Evolutionary conservation across 2,888 invertebrate species (phyloP), one percentile per base, ranked within the genome.

Genomic region (Allolobophora icterica): DNA sequence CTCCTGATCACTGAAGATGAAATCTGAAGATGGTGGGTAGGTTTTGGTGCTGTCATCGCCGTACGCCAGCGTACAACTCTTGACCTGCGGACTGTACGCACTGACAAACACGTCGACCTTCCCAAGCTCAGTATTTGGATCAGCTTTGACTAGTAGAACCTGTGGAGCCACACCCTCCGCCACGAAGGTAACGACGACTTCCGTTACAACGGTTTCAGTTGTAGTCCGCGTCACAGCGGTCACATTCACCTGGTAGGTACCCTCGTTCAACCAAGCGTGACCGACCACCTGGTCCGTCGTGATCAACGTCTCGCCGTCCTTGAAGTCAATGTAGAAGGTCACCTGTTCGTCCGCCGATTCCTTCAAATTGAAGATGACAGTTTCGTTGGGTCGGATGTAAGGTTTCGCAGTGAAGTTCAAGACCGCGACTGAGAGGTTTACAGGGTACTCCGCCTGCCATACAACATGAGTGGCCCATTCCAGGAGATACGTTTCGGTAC

Each of bases 331-430:
- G 35, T 71, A 91, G 90, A 93, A 94, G n/a, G 92, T 92, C 40
- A 93, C 93, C 19, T 92, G 90, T 1, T 93, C 92, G 19, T 91
- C 90, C 42, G 94, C 91, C 84, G 93, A 92, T 17, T 93, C 92
- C 8, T 91, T 92, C 15, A 94, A 92, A 15, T 91, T 58, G 24
- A 94, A 93, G 15, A 91, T 42, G 0, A 95, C 93, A 17, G 94
- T 93, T 91, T 95, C 95, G 8, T 92, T 91, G 1, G 95, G 94
- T 91, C 94, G 93, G 17, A 94, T 93, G 92, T 95, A 95, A 21
- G 91, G 87, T 83, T 93, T 93, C 11, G 35, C n/a, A 38, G 92
- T 92, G 24, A 92, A 91, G 24, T 40, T 90, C 11, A 33, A 38
- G 24, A 92, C 45, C 30, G 84, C 52, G 21, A 92, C 91, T 0